phyloP scores from a whole-genome alignment of 2,888 invertebrate genomes.

The Tipula helvola region DNA sequence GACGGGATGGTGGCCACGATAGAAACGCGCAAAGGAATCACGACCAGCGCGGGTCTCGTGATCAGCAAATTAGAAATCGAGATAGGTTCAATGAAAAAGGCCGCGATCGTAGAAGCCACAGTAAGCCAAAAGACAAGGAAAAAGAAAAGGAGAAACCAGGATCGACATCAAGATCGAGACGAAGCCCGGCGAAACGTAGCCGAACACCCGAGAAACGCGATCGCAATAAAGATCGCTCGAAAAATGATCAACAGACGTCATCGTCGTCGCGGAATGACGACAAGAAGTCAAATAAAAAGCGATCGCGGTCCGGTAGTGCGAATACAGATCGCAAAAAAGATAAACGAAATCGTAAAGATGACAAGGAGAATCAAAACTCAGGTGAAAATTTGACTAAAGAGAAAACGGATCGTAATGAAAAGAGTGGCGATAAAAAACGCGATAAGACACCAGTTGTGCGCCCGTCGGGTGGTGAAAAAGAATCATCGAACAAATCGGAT shows the following conservation, averaged over 20 bases:
- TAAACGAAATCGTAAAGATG: not conserved
- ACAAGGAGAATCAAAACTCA: conserved; percentile 14
- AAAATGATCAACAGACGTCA: not conserved
- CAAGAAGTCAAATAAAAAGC: not conserved
- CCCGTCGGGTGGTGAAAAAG: not conserved
- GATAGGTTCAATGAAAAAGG: conserved; percentile 11
- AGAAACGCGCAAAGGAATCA: not conserved
- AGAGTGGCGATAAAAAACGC: conserved; percentile 21
- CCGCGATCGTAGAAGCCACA: conserved; percentile 6
- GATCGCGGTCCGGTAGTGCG: not conserved
- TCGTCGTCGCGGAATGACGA: not conserved
- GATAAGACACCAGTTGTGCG: conserved; percentile 10
- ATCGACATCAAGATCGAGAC: not conserved
- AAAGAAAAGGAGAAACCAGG: not conserved
- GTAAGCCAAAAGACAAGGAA: not conserved
- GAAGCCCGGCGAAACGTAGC: not conserved
- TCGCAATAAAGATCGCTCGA: not conserved
- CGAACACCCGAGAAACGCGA: not conserved
- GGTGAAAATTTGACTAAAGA: conserved; percentile 19
- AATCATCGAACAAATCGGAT: conserved; percentile 25
- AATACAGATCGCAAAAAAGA: not conserved
- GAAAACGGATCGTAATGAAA: not conserved
- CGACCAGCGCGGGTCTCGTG: conserved; percentile 6
- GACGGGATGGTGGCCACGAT: conserved; percentile 17
- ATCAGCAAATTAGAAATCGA: not conserved